These are phyloP conservation scores for Drosophila pectinifera DNA, from an alignment of 1,140 invertebrate genomes.

Conservation along the genomic window DNA sequence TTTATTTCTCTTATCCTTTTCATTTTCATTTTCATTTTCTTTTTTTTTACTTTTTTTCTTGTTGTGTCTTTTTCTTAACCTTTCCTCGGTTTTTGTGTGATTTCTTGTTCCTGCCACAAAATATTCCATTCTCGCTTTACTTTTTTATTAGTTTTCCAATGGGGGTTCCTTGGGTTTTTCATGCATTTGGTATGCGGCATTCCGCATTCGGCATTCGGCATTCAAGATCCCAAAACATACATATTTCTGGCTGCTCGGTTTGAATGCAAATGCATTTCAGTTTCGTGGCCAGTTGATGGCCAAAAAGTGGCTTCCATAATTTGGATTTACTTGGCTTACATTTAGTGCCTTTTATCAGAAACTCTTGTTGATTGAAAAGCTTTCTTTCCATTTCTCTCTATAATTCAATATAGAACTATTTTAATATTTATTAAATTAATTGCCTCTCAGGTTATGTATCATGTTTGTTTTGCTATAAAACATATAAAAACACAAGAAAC, in stretches of 20 bases:
- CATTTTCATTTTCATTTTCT: too few species aligned
- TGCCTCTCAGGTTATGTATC: background rate
- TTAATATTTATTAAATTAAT: conserved; percentile 12
- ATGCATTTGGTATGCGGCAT: conserved; percentile 13
- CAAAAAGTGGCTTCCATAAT: conserved; percentile 9
- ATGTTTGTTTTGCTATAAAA: background rate
- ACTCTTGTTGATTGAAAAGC: background rate
- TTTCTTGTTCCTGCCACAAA: conserved; percentile 15
- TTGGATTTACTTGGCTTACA: conserved; percentile 1
- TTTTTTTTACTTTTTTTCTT: too few species aligned
- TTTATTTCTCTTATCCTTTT: conserved; percentile 7
- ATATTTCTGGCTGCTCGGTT: background rate
- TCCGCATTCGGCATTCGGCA: background rate
- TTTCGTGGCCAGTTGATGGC: conserved; percentile 4
- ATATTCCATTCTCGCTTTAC: conserved; percentile 51
- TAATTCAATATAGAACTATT: conserved; percentile 17
- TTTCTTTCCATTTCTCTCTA: background rate
- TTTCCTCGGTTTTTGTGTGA: conserved; percentile 23
- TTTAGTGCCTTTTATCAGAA: background rate
- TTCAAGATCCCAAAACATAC: conserved; percentile 6
- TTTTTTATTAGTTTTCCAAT: conserved; percentile 73
- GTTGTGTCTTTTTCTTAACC: conserved; percentile 8
- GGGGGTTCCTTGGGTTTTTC: conserved; percentile 49
- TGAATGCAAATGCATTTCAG: conserved; percentile 19
- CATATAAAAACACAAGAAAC: too few species aligned